phyloP scores from a whole-genome alignment of 2,113 vertebrate species.

The Catharus fuscescens region DNA sequence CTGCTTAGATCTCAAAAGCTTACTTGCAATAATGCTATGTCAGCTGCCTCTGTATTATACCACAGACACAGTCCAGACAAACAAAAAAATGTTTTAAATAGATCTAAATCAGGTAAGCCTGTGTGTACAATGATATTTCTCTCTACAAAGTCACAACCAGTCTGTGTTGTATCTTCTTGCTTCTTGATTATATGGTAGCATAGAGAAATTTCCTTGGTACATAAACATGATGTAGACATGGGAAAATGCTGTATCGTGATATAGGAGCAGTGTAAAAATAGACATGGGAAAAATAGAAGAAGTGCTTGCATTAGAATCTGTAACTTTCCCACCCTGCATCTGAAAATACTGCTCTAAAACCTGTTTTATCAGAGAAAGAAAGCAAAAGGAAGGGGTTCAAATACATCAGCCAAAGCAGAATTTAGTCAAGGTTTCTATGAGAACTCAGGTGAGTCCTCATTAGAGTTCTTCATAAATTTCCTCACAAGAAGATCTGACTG shows the following conservation, averaged over 20 bases:
- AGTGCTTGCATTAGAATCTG: background rate
- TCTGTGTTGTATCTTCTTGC: background rate
- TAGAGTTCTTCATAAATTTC: too few relatives aligned
- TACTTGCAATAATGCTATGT: background rate
- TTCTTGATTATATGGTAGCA: background rate
- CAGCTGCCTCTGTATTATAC: background rate
- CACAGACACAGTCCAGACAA: background rate
- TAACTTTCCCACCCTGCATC: background rate
- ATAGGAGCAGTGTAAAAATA: background rate
- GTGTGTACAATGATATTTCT: background rate
- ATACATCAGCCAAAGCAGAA: background rate
- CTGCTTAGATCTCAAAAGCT: background rate
- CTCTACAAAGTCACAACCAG: background rate
- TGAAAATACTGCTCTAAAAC: background rate
- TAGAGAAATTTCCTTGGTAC: background rate
- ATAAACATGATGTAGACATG: background rate
- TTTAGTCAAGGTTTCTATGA: background rate
- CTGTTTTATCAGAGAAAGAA: background rate
- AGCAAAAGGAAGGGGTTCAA: background rate
- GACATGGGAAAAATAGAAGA: background rate
- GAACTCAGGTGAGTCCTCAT: background rate
- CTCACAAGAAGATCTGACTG: too few relatives aligned
- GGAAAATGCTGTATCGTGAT: background rate
- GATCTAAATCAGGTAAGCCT: background rate
- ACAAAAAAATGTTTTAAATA: background rate